These are phyloP conservation scores for Cydia splendana DNA, from an alignment of 1,140 invertebrate species.

Conservation along the genomic window DNA sequence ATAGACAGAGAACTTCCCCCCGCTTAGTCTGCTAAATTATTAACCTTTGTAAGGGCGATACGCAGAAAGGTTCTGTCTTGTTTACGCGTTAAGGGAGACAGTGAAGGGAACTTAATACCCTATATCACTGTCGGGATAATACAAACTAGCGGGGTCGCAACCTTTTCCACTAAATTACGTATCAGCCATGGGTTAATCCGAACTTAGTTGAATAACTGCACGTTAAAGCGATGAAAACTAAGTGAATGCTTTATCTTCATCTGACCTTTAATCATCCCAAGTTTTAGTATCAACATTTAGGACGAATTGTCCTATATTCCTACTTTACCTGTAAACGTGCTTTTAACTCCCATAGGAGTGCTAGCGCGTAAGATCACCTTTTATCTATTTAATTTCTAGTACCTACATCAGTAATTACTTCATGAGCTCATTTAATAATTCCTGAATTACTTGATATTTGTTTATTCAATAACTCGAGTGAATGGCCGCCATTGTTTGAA, in stretches of 20 bases:
- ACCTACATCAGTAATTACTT: no score
- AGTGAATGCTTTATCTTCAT: constrained; percentile 29
- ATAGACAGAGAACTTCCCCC: constrained; percentile 60
- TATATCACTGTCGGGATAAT: constrained; percentile 76
- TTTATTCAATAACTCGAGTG: no score
- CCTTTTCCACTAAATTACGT: constrained; percentile 79
- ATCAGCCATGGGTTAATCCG: constrained; percentile 75
- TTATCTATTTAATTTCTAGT: no score
- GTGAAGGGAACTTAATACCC: constrained; percentile 76
- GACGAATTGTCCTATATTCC: not conserved
- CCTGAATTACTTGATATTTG: no score
- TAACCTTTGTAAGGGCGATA: constrained; percentile 72
- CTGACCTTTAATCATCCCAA: constrained; percentile 20
- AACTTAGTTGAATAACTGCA: constrained; percentile 65
- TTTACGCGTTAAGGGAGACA: constrained; percentile 77
- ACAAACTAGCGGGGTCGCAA: constrained; percentile 74
- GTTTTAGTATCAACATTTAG: constrained; percentile 1
- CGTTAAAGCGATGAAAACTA: constrained; percentile 32
- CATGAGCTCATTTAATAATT: no score
- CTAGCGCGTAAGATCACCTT: no score
- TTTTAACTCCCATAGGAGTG: no score
- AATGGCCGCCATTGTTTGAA: no score
- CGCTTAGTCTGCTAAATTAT: constrained; percentile 77
- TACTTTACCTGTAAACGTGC: no score
- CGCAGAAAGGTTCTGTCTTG: constrained; percentile 76